These are phyloP conservation scores for Chymomyza caudatula DNA, from an alignment of 2,888 invertebrate species.

Conservation along the genomic window DNA sequence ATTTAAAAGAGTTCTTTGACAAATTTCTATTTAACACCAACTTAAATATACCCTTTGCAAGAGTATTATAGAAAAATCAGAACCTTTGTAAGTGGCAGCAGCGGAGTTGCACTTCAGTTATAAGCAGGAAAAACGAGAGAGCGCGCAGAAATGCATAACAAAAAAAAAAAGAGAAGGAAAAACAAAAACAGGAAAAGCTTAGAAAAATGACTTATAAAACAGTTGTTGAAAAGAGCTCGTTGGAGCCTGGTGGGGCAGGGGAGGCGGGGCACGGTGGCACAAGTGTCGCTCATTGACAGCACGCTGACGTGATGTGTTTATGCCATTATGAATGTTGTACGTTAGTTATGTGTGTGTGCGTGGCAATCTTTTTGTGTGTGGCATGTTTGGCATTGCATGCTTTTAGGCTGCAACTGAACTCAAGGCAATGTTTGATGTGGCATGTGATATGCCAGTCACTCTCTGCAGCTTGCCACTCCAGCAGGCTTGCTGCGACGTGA, in stretches of 20 bases:
- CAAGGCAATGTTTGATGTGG: conserved; percentile 6
- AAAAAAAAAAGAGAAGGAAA: background rate
- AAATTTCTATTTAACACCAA: too few relatives aligned
- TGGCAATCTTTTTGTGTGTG: background rate
- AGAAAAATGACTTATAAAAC: conserved; percentile 60
- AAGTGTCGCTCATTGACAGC: conserved; percentile 68
- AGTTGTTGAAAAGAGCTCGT: conserved; percentile 14
- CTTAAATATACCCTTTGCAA: background rate
- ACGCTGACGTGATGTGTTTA: conserved; percentile 66
- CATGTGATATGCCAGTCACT: conserved; percentile 1
- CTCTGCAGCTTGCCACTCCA: background rate
- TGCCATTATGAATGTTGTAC: conserved; percentile 8
- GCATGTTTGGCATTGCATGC: conserved; percentile 44
- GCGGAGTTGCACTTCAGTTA: conserved; percentile 45
- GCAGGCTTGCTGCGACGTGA: background rate
- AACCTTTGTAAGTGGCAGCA: background rate
- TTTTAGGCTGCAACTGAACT: conserved; percentile 62
- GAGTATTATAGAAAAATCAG: background rate
- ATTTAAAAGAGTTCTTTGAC: too few relatives aligned
- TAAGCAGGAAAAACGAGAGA: conserved; percentile 44
- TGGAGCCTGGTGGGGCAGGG: conserved; percentile 5
- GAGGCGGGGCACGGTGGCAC: conserved; percentile 32
- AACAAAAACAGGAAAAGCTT: conserved; percentile 18
- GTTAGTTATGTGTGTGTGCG: conserved; percentile 6
- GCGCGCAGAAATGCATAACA: conserved; percentile 30